Evolutionary conservation across 2,888 invertebrate species (phyloP).

Genomic region (Drosophila picticornis): DNA sequence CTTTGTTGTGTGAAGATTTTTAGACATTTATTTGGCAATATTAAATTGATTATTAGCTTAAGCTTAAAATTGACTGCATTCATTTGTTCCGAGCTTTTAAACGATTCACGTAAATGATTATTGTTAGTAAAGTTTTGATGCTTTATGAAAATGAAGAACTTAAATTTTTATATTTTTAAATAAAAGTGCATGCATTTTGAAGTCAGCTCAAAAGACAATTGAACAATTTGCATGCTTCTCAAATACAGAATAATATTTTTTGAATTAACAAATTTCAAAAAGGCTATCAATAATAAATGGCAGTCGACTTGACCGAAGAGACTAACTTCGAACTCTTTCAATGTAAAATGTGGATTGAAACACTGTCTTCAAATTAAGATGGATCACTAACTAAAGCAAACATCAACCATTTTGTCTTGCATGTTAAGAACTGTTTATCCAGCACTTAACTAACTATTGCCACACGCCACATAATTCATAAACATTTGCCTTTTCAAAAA

Average conservation of each 20-base stretch:
- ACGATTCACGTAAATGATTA: not conserved
- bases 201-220: not conserved
- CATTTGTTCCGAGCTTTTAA: not conserved
- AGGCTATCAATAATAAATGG: not conserved
- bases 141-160: not conserved
- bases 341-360: not conserved
- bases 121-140: not conserved
- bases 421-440: not conserved
- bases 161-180: not conserved
- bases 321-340: not conserved
- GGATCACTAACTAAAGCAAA: not conserved
- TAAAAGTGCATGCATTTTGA: not conserved
- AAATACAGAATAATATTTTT: not conserved
- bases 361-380: not conserved
- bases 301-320: not conserved
- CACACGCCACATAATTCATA: conserved; percentile 39
- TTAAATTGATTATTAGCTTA: conserved; percentile 9
- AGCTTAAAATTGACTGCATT: not conserved
- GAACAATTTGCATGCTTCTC: not conserved
- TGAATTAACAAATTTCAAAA: not conserved
- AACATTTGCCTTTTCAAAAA: conserved; percentile 45
- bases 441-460: conserved; percentile 4
- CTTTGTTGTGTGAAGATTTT: conserved; percentile 15
- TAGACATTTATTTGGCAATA: conserved; percentile 15
- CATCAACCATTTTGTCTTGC: not conserved